These are phyloP conservation scores for Branchinecta sandiegonensis DNA, from an alignment of 2,888 invertebrate genomes.

Conservation along the genomic window DNA sequence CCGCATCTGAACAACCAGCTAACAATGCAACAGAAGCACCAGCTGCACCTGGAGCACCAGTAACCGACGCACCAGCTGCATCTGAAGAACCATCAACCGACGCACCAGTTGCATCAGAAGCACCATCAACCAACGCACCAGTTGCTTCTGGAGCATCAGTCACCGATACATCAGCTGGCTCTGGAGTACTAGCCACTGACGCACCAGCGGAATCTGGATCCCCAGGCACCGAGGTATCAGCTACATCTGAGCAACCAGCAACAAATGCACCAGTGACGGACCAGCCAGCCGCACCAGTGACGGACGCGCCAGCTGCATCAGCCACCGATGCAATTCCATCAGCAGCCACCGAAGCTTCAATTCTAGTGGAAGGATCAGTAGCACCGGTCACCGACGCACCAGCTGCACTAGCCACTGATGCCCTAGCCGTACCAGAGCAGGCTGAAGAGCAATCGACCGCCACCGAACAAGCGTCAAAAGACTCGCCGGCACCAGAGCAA, in stretches of 20 bases:
- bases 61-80: constrained; percentile 25
- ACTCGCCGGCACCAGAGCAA: not conserved
- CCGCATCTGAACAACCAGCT: constrained; percentile 26
- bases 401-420: not conserved
- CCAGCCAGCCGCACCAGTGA: constrained; percentile 8
- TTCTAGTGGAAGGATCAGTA: too few relatives aligned
- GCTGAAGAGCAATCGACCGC: not conserved
- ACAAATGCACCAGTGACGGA: constrained; percentile 19
- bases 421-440: not conserved
- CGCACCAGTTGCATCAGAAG: constrained; percentile 25
- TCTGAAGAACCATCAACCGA: constrained; percentile 24
- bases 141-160: constrained; percentile 24
- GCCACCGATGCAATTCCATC: constrained; percentile 18
- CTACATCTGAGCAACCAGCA: constrained; percentile 17
- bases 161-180: constrained; percentile 24
- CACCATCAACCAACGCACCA: constrained; percentile 27
- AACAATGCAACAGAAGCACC: constrained; percentile 24
- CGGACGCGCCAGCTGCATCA: constrained; percentile 13
- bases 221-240: constrained; percentile 22
- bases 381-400: not conserved
- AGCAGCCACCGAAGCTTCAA: not conserved
- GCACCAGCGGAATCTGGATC: not conserved
- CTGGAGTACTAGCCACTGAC: not conserved
- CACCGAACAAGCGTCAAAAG: not conserved
- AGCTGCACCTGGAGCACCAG: constrained; percentile 25